These are phyloP conservation scores for Lipotes vexillifer DNA, from an alignment of 2,113 vertebrate genomes.

Conservation along the genomic window DNA sequence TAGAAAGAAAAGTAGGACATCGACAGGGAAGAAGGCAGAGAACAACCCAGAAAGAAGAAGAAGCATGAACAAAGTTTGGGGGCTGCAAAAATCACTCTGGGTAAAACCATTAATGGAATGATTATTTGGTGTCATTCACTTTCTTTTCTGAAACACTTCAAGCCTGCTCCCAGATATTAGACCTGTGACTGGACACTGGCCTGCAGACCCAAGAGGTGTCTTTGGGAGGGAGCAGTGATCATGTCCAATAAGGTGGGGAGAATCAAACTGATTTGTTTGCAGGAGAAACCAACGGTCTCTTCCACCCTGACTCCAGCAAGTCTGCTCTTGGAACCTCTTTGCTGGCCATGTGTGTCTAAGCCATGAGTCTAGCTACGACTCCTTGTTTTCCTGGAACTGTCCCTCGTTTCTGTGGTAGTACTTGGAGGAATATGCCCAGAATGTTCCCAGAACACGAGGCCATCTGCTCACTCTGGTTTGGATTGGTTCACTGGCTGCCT, in stretches of 20 bases:
- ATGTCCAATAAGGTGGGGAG: not conserved
- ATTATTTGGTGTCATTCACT: not conserved
- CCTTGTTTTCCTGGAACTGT: constrained; percentile 46
- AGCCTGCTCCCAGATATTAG: not conserved
- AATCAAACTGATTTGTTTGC: not conserved
- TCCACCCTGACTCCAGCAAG: not conserved
- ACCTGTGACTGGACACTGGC: not conserved
- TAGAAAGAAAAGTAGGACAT: not conserved
- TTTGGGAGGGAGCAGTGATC: not conserved
- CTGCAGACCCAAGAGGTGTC: not conserved
- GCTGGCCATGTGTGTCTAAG: not conserved
- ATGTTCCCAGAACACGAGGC: not conserved
- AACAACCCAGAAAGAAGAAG: not conserved
- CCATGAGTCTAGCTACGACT: not conserved
- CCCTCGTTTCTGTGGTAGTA: not conserved
- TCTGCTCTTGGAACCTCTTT: not conserved
- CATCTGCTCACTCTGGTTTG: not conserved
- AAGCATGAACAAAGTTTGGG: not conserved
- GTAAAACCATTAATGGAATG: not conserved
- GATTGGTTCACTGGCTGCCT: not conserved
- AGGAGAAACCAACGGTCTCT: not conserved
- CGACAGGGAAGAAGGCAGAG: not conserved
- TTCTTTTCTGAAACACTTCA: not conserved
- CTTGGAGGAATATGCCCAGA: constrained; percentile 39
- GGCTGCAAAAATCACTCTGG: not conserved